Conservation (phyloP, 1,140 invertebrate species). For the Cephus cinctus region DNA sequence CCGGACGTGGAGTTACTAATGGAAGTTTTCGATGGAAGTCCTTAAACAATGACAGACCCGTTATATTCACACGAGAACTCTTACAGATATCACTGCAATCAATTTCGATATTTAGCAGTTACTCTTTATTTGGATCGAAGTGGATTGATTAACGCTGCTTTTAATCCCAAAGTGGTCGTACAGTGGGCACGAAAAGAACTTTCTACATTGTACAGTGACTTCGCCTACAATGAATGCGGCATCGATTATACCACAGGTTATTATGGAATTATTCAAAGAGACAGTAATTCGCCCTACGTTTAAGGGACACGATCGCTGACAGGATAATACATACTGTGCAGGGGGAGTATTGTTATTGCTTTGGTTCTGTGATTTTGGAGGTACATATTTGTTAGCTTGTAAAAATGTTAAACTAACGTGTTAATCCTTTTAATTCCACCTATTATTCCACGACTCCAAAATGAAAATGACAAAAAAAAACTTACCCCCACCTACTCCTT, state of each 20-base stretch:
- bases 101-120: conserved; percentile 48
- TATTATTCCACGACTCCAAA: too few species aligned
- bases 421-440: conserved; percentile 50
- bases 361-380: conserved; percentile 57
- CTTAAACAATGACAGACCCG: too few species aligned
- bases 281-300: conserved; percentile 19
- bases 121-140: conserved; percentile 44
- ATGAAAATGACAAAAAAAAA: too few species aligned
- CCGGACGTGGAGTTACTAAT: too few species aligned
- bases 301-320: conserved; percentile 33
- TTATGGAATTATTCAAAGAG: conserved; percentile 21
- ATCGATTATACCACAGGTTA: conserved; percentile 37
- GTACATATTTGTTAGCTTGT: conserved; percentile 55
- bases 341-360: conserved; percentile 50
- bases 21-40: too few species aligned
- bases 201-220: conserved; percentile 57
- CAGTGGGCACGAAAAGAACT: conserved; percentile 12
- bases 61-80: conserved; percentile 35
- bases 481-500: conserved; percentile 20
- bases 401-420: conserved; percentile 53
- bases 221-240: conserved; percentile 49
- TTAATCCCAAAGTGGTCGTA: conserved; percentile 34
- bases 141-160: conserved; percentile 43
- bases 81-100: conserved; percentile 47
- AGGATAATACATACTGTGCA: conserved; percentile 41